Evolutionary conservation across 2,797 vertebrate species (phyloP), one percentile per base, ranked within the genome.

Genomic region (Anabas testudineus): DNA sequence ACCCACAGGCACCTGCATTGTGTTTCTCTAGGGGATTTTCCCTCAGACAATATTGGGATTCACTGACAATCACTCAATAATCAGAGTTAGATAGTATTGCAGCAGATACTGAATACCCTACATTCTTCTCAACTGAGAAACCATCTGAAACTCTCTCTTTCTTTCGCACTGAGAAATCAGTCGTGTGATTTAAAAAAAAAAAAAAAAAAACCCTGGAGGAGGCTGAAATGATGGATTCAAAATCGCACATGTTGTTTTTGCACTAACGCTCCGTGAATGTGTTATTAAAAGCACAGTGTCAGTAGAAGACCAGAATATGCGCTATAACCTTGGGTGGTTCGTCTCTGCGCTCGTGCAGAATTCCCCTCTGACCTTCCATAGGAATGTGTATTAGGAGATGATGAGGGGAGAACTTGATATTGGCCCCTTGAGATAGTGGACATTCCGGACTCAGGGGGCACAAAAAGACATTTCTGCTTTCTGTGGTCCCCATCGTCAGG

Each of bases 401-500:
- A 89, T 88, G 89, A 93, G 87, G 85, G 83, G 91, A 93, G 92
- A 95, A 95, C 92, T 93, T 95, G 94, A 95, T 95, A 95, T 95
- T 95, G 81, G 84, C 83, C 90, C 86, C 87, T 84, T 62, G 91
- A 94, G 94, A 95, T 94, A 95, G 94, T 91, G 92, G 90, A 93
- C 94, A 94, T 95, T 95, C 94, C 94, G 87, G 78, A 86, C 90
- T 83, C 85, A 75, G 81, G 86, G 91, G 87, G 86, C 92, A 95
- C 94, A 95, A 93, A 94, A 94, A 94, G 93, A 90, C 90, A 90
- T 94, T 93, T 94, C 94, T 94, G 92, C 93, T 94, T 90, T 89
- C 90, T 80, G 85, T 83, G 88, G 90, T 90, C 87, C 90, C 89
- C 90, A 67, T 93, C 89, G 89, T 90, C 92, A 85, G 90, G 82